Conservation (phyloP, 2,797 vertebrate species). For the Sebastes vulpes region DNA sequence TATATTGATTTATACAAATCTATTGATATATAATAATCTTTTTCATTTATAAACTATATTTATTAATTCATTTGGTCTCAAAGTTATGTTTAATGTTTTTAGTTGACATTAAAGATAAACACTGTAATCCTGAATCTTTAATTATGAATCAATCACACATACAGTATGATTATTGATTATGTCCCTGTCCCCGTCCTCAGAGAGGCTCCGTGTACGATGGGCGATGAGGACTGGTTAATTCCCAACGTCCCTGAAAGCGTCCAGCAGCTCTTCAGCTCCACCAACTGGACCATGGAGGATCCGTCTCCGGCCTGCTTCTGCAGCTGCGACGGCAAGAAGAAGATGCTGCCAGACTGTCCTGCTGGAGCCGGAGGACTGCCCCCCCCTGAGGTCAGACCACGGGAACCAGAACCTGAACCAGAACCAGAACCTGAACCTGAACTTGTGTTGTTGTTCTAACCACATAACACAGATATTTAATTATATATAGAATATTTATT, state of each 20-base stretch:
- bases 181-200: conserved; percentile 43
- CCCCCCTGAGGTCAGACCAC: conserved; percentile 89
- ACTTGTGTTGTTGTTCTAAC: too few species aligned
- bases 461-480: too few species aligned
- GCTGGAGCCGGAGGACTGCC: conserved; percentile 93
- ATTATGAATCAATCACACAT: too few species aligned
- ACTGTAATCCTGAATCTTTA: not conserved
- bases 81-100: too few species aligned
- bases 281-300: conserved; percentile 95
- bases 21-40: too few species aligned
- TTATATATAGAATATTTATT: too few species aligned
- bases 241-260: conserved; percentile 85
- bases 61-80: too few species aligned
- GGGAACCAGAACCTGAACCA: not conserved
- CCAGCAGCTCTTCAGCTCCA: conserved; percentile 84
- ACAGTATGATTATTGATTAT: not conserved
- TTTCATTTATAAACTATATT: too few species aligned
- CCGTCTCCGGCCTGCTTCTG: conserved; percentile 94
- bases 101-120: not conserved
- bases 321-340: conserved; percentile 91
- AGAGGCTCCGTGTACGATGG: conserved; percentile 74
- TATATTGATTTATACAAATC: too few species aligned
- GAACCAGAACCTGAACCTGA: not conserved
- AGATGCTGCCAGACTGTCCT: conserved; percentile 95
- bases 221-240: conserved; percentile 86